A percentile compares a stretch with the other conserved stretches of the same genome.
phyloP scores from a whole-genome alignment of 2,888 invertebrate species.

The Drosophila maculinotata region DNA sequence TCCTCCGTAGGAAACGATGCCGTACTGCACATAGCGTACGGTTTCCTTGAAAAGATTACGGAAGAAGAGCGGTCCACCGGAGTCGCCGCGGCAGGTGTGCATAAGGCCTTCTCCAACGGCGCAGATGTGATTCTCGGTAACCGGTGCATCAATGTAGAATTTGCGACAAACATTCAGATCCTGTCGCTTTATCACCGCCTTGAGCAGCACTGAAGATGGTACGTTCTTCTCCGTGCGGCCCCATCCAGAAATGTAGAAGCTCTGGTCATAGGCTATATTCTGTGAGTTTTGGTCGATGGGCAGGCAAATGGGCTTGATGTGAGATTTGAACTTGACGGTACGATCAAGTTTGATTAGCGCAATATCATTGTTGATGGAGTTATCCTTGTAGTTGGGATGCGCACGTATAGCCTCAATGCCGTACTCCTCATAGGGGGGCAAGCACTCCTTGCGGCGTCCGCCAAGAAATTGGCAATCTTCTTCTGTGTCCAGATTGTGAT shows the following conservation, averaged over 20 bases:
- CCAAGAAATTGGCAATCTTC: conserved; percentile 77
- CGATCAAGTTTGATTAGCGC: conserved; percentile 86
- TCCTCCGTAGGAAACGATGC: conserved; percentile 88
- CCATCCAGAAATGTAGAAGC: conserved; percentile 80
- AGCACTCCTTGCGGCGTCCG: conserved; percentile 73
- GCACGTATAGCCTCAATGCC: conserved; percentile 82
- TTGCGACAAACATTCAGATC: conserved; percentile 60
- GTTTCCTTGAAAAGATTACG: conserved; percentile 50
- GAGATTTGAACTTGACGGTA: conserved; percentile 56
- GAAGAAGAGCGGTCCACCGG: conserved; percentile 78
- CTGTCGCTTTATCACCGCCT: conserved; percentile 62
- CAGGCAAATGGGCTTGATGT: conserved; percentile 80
- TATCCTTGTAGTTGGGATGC: conserved; percentile 86
- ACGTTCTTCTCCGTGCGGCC: conserved; percentile 70
- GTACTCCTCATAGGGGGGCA: conserved; percentile 84
- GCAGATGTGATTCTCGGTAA: conserved; percentile 73
- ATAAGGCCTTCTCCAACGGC: conserved; percentile 72
- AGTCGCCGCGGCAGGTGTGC: conserved; percentile 78
- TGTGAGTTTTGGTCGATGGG: conserved; percentile 66
- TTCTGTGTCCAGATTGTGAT: conserved; percentile 79
- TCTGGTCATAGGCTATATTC: conserved; percentile 38
- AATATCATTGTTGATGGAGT: conserved; percentile 86
- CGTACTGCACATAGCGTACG: conserved; percentile 83
- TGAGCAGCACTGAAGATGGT: conserved; percentile 61
- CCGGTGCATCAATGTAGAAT: conserved; percentile 51